These are phyloP conservation scores for Rhodeus uyekii DNA, from an alignment of 2,797 vertebrate genomes.

Conservation along the genomic window DNA sequence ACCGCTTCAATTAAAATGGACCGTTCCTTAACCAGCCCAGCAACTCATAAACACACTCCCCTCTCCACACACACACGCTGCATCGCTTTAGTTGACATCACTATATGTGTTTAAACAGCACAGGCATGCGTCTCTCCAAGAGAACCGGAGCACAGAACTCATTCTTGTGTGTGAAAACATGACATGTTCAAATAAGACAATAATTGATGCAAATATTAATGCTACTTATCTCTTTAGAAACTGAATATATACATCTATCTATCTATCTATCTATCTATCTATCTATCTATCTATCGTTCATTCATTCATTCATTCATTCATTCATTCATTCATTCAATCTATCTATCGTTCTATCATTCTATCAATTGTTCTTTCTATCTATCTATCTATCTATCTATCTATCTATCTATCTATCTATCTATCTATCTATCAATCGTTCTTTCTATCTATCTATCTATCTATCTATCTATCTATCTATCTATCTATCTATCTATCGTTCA, in stretches of 20 bases:
- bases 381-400: neutral
- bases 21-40: slow-evolving; percentile 23
- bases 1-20: slow-evolving; percentile 41
- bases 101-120: slow-evolving; percentile 45
- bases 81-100: slow-evolving; percentile 24
- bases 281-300: neutral
- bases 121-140: slow-evolving; percentile 71
- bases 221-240: neutral
- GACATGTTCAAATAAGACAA: neutral
- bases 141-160: slow-evolving; percentile 57
- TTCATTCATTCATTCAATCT: too few species aligned
- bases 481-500: rapidly evolving
- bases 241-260: too few species aligned
- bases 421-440: neutral
- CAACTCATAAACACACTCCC: slow-evolving; percentile 41
- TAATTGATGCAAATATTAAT: neutral
- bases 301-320: neutral
- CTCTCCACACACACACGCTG: slow-evolving; percentile 8
- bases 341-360: neutral
- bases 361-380: neutral
- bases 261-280: too few species aligned
- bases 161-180: neutral
- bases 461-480: neutral
- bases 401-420: neutral
- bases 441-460: neutral